These are phyloP conservation scores for Panthera tigris DNA, from an alignment of 2,113 vertebrate genomes.

Conservation along the genomic window DNA sequence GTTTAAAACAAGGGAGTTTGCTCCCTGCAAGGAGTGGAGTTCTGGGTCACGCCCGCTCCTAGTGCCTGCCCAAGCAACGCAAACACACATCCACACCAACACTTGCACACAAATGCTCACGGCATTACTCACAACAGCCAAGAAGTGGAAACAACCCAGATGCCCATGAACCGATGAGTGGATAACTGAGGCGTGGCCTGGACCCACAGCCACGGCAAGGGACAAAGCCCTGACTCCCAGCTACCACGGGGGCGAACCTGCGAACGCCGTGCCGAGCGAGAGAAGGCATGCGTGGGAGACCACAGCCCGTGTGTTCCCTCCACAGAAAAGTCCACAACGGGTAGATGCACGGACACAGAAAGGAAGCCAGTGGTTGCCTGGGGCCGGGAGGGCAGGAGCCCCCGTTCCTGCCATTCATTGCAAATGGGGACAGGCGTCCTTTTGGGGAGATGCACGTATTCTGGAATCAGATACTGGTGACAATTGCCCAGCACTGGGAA, in stretches of 20 bases:
- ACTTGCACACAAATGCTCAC: not conserved
- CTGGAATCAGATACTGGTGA: not conserved
- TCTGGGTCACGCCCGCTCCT: not conserved
- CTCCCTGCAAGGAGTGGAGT: no score
- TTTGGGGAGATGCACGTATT: not conserved
- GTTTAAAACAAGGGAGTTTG: not conserved
- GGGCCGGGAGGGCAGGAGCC: no score
- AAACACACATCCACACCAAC: not conserved
- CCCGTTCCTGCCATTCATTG: no score
- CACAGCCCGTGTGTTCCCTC: fast-evolving
- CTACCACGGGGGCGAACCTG: fast-evolving
- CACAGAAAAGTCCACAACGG: not conserved
- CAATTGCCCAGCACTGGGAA: no score
- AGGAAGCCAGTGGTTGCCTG: fast-evolving
- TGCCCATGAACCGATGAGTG: fast-evolving
- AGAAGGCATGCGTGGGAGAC: not conserved
- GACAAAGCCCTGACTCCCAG: not conserved
- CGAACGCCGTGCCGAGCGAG: not conserved
- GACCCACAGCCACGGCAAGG: not conserved
- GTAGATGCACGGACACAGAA: not conserved
- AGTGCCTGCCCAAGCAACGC: not conserved
- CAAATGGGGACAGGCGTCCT: not conserved
- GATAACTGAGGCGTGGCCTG: no score
- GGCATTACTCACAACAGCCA: not conserved
- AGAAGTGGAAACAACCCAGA: not conserved